Evolutionary conservation across 64 coral and sea anemone species (phyloP).

Genomic region (Stylophora pistillata): DNA sequence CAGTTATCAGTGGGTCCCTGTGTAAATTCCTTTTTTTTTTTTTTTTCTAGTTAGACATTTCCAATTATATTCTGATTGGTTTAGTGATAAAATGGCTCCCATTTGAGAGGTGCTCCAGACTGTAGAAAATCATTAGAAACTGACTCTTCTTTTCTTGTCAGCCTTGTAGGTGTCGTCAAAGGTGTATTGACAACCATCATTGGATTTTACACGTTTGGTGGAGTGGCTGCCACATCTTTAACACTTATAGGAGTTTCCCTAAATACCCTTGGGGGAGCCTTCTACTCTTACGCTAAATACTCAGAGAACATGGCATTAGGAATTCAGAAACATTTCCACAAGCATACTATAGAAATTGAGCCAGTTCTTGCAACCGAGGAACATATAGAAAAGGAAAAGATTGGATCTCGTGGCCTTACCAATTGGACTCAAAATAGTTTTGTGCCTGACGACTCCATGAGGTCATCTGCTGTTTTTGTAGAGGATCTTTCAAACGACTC

Average conservation of each 20-base stretch:
- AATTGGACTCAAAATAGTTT: neutral
- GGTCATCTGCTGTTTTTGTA: neutral
- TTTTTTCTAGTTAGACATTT: too few relatives aligned
- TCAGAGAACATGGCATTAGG: constrained; percentile 39
- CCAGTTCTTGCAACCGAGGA: neutral
- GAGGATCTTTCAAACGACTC: neutral
- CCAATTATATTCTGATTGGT: too few relatives aligned
- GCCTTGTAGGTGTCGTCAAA: constrained; percentile 82
- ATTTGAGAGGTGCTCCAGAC: too few relatives aligned
- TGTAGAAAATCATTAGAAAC: neutral
- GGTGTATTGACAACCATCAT: constrained; percentile 76
- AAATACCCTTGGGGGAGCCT: constrained; percentile 55
- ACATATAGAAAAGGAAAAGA: neutral
- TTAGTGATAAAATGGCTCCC: too few relatives aligned
- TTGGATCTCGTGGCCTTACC: constrained; percentile 1
- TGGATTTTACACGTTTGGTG: constrained; percentile 86
- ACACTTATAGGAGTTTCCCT: constrained; percentile 53
- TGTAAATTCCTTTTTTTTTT: too few relatives aligned
- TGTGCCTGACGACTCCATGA: neutral
- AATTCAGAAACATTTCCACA: constrained; percentile 63
- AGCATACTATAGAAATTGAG: constrained; percentile 1
- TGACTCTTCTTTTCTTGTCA: constrained; percentile 18
- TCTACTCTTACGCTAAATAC: constrained; percentile 75
- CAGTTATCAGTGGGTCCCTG: too few relatives aligned
- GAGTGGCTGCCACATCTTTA: constrained; percentile 44